Evolutionary conservation across 1,140 invertebrate species (phyloP).

Genomic region (Phymastichus coffea): DNA sequence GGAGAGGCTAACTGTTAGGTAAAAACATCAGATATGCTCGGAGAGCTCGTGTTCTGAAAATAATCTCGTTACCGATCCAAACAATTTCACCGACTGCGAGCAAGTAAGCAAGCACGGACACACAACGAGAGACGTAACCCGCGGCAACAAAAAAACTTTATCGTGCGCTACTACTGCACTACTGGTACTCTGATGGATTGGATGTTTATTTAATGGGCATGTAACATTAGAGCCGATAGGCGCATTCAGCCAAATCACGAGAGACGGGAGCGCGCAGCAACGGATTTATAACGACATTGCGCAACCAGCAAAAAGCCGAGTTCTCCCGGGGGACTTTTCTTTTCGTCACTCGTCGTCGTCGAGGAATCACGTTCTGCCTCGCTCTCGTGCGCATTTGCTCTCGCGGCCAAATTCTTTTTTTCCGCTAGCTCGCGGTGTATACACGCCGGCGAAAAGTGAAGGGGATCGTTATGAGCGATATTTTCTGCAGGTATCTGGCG

Average conservation of each 20-base stretch:
- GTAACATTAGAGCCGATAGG: background rate
- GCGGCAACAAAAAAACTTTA: no score
- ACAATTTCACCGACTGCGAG: no score
- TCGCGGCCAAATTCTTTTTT: background rate
- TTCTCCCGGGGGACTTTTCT: slow-evolving; percentile 7
- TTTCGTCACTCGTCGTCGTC: slow-evolving; percentile 5
- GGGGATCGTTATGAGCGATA: slow-evolving; percentile 6
- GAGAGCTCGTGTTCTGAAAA: no score
- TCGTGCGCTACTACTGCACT: no score
- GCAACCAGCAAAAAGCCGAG: background rate
- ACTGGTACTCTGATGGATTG: background rate
- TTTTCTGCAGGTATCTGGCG: background rate
- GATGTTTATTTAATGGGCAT: background rate
- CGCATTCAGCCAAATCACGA: background rate
- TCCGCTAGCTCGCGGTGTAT: background rate
- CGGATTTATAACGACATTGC: slow-evolving; percentile 8
- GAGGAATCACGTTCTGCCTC: background rate
- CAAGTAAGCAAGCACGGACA: background rate
- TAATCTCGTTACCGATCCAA: no score
- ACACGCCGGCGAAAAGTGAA: slow-evolving; percentile 9
- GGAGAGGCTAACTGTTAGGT: no score
- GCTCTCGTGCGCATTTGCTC: background rate
- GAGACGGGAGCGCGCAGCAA: no score
- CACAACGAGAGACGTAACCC: background rate
- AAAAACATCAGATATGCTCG: no score